These are phyloP conservation scores for Passer domesticus DNA, from an alignment of 2,113 vertebrate species.

Conservation along the genomic window DNA sequence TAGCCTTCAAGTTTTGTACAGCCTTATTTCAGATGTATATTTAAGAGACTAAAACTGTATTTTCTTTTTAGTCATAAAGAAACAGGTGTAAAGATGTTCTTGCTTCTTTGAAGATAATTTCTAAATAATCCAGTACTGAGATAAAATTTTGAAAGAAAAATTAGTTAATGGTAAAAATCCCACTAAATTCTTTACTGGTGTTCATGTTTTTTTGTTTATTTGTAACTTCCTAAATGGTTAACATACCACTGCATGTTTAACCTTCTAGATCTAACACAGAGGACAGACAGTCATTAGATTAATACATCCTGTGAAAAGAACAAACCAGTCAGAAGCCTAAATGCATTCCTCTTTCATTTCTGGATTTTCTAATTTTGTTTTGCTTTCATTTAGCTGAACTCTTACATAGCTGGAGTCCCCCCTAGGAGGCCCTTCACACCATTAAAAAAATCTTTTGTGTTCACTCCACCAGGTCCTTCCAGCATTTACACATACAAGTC, in stretches of 20 bases:
- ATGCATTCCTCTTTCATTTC: background rate
- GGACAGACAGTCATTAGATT: background rate
- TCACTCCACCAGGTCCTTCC: background rate
- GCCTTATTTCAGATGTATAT: background rate
- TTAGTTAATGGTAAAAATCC: background rate
- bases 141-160: background rate
- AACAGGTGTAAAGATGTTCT: background rate
- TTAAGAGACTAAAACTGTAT: background rate
- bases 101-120: background rate
- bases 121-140: background rate
- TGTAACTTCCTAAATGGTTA: background rate
- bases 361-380: background rate
- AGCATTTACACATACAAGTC: background rate
- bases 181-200: background rate
- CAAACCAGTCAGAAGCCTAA: background rate
- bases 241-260: background rate
- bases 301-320: background rate
- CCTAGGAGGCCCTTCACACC: background rate
- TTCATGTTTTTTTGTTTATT: background rate
- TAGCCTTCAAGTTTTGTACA: background rate
- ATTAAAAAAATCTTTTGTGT: background rate
- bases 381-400: background rate
- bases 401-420: background rate
- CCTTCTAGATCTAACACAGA: background rate
- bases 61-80: background rate